phyloP scores from a whole-genome alignment of 2,888 invertebrate genomes.

The Amitus sp. region DNA sequence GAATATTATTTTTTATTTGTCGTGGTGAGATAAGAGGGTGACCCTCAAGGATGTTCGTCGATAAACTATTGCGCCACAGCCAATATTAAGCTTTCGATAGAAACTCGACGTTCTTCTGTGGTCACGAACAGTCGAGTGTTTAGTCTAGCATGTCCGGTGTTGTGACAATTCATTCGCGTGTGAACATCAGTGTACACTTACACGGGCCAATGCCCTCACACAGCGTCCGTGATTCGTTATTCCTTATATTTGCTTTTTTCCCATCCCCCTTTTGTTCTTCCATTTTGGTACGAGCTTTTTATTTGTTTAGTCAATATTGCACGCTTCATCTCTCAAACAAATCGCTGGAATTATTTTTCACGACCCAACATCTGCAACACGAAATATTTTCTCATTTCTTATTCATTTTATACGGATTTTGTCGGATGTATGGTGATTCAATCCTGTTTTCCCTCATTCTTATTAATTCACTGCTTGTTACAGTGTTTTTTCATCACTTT shows the following conservation, averaged over 20 bases:
- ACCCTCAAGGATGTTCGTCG: constrained; percentile 19
- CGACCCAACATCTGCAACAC: too few relatives aligned
- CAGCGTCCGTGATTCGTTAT: constrained; percentile 28
- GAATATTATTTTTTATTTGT: background rate
- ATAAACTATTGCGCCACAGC: constrained; percentile 33
- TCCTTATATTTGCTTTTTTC: constrained; percentile 30
- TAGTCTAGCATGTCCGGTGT: constrained; percentile 59
- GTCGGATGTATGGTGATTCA: background rate
- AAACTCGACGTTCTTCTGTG: constrained; percentile 50
- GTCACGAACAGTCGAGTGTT: constrained; percentile 59
- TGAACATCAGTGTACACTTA: constrained; percentile 41
- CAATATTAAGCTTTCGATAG: constrained; percentile 50
- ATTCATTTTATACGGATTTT: constrained; percentile 9
- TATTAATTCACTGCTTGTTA: too few relatives aligned
- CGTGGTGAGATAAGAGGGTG: constrained; percentile 8
- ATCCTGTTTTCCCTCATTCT: too few relatives aligned
- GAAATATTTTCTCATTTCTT: too few relatives aligned
- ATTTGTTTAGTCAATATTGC: constrained; percentile 21
- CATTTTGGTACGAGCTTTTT: background rate
- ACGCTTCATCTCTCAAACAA: background rate
- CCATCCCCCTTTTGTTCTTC: background rate
- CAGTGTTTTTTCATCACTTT: too few relatives aligned
- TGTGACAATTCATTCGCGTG: constrained; percentile 59
- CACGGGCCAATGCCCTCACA: too few relatives aligned
- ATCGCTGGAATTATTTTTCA: background rate